Evolutionary conservation across 2,888 invertebrate species (phyloP).

Genomic region (Oscheius onirici): DNA sequence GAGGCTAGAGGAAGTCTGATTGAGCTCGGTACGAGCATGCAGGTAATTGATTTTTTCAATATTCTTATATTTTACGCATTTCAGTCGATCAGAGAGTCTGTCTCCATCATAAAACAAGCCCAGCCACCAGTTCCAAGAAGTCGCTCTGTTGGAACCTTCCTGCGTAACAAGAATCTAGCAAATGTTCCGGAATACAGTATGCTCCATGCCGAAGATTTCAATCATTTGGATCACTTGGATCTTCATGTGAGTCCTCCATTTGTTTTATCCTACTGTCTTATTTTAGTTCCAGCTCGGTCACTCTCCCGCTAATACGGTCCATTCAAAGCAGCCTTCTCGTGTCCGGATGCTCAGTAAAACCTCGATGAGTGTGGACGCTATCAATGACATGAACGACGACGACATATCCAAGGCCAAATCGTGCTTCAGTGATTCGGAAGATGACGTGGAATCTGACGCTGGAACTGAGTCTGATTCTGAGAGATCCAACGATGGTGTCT

Average conservation of each 20-base stretch:
- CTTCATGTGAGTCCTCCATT: slow-evolving; percentile 54
- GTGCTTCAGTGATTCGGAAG: slow-evolving; percentile 17
- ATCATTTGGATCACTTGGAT: slow-evolving; percentile 52
- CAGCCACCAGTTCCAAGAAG: slow-evolving; percentile 36
- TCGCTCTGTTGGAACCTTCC: slow-evolving; percentile 44
- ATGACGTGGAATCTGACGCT: slow-evolving; percentile 10
- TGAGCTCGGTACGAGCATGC: not conserved
- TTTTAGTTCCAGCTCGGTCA: slow-evolving; percentile 43
- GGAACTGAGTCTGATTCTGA: slow-evolving; percentile 35
- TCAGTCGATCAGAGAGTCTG: slow-evolving; percentile 35
- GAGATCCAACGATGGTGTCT: slow-evolving; percentile 51
- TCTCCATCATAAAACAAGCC: slow-evolving; percentile 29
- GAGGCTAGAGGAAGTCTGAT: not conserved
- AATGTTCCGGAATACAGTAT: slow-evolving; percentile 46
- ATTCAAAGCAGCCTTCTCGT: slow-evolving; percentile 26
- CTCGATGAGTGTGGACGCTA: slow-evolving; percentile 43
- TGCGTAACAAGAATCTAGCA: slow-evolving; percentile 13
- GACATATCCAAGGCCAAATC: not conserved
- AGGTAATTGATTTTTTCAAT: not conserved
- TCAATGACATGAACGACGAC: slow-evolving; percentile 37
- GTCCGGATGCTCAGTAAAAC: slow-evolving; percentile 36
- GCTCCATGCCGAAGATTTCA: slow-evolving; percentile 31
- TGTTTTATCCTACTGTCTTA: too few species aligned
- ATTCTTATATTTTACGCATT: slow-evolving; percentile 8
- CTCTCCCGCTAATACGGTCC: slow-evolving; percentile 46